Conservation (phyloP, 2,888 invertebrate species). For the Standfussiana lucernea region DNA sequence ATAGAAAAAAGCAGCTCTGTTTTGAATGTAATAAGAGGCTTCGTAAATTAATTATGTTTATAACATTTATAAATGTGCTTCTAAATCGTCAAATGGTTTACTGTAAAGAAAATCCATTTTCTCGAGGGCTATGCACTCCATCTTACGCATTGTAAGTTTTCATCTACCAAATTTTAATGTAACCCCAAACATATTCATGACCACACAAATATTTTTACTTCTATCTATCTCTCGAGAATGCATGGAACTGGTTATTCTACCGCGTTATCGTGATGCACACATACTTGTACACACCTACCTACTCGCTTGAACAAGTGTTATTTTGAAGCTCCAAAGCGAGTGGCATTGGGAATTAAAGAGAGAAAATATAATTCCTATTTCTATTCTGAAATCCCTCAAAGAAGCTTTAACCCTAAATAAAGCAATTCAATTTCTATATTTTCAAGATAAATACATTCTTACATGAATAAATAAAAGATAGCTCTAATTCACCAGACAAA, state of each 20-base stretch:
- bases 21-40: background rate
- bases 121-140: background rate
- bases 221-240: constrained; percentile 46
- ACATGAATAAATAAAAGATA: constrained; percentile 52
- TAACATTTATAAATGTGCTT: background rate
- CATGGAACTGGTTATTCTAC: constrained; percentile 60
- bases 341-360: constrained; percentile 16
- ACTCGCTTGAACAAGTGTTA: constrained; percentile 41
- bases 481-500: constrained; percentile 50
- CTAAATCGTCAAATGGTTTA: background rate
- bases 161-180: constrained; percentile 7
- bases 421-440: constrained; percentile 50
- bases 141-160: background rate
- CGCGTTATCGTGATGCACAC: constrained; percentile 54
- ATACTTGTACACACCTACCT: constrained; percentile 28
- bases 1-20: background rate
- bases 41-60: no score
- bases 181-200: constrained; percentile 33
- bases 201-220: constrained; percentile 46
- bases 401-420: constrained; percentile 25
- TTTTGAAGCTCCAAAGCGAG: constrained; percentile 29
- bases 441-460: constrained; percentile 34
- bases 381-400: constrained; percentile 9
- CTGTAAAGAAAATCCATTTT: background rate
- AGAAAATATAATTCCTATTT: constrained; percentile 24